phyloP scores from a whole-genome alignment of 2,888 invertebrate species.

The Erynnis tages region DNA sequence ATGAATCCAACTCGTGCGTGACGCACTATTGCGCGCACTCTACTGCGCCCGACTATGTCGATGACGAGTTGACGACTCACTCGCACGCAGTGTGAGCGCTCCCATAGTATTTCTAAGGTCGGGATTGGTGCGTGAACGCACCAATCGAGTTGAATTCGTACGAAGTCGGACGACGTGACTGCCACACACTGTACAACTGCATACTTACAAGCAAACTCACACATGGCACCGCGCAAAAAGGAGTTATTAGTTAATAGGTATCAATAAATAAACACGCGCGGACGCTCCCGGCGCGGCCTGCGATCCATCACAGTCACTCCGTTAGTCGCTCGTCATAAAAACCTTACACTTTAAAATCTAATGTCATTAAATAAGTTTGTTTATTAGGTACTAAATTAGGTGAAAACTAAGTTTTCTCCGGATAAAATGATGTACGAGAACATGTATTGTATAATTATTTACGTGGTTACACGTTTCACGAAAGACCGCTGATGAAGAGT shows the following conservation, averaged over 20 bases:
- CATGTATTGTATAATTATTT: conserved; percentile 33
- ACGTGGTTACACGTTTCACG: too few relatives aligned
- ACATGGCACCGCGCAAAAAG: neutral
- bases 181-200: neutral
- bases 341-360: conserved; percentile 44
- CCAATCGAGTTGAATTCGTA: too few relatives aligned
- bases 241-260: too few relatives aligned
- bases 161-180: too few relatives aligned
- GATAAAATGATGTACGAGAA: conserved; percentile 30
- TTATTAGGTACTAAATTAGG: conserved; percentile 42
- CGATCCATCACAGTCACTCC: conserved; percentile 23
- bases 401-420: conserved; percentile 57
- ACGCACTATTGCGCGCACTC: too few relatives aligned
- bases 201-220: too few relatives aligned
- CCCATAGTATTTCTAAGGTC: too few relatives aligned
- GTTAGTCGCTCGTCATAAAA: conserved; percentile 43
- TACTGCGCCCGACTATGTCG: too few relatives aligned
- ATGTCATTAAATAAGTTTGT: conserved; percentile 24
- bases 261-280: conserved; percentile 12
- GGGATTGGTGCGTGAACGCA: neutral
- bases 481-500: too few relatives aligned
- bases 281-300: neutral
- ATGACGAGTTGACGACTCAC: too few relatives aligned
- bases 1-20: too few relatives aligned
- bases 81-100: too few relatives aligned